Base-by-base conservation (phyloP, 2,113 vertebrate species). In the Chionodraco myersi region DNA sequence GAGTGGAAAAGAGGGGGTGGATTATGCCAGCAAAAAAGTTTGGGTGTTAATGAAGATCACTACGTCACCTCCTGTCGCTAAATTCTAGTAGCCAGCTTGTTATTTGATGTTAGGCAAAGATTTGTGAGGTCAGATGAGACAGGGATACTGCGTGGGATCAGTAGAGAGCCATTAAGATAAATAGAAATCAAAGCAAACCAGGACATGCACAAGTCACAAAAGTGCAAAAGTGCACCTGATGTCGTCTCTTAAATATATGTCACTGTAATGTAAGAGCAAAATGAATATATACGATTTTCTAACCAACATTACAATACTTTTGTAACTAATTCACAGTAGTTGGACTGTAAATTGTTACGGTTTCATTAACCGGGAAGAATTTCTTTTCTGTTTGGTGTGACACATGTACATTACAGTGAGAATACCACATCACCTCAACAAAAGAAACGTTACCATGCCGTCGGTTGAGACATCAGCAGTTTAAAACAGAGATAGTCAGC, bases 1-100 rank as follows among this genome's bases (percentile, higher is more conserved):
- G 58, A 87, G 88, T 83, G 90, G 66, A 91, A 85, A 92, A 91
- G 89, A 92, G 92, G 66, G 86, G 92, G 88, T 83, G 88, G 92
- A 89, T 88, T 87, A 83, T 74, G 87, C 58, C 77, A 58, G 83
- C 36, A 6, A 73, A 54, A 1, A 52, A 56, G 72, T 87, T 64
- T 72, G 66, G 68, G 57, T 77, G 79, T 89, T 83, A 86, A 86
- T 84, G 51, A 63, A 64, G 58, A 76, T 89, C 76, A 84, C 86
- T 66, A 68, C 72, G 49, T 73, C 59, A 59, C 44, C 52, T 82
- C 51, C 67, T 82, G 76, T 79, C 61, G 83, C 59, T 85, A 30
- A 52, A 49, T 21, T 72, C 70, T 70, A 88, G 48, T 26, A 80
- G 82, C 48, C 23, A 34, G 49, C 66, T 83, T 72, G 72, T 73